Conservation (phyloP, 2,113 vertebrate species). For the Diadophis punctatus region DNA sequence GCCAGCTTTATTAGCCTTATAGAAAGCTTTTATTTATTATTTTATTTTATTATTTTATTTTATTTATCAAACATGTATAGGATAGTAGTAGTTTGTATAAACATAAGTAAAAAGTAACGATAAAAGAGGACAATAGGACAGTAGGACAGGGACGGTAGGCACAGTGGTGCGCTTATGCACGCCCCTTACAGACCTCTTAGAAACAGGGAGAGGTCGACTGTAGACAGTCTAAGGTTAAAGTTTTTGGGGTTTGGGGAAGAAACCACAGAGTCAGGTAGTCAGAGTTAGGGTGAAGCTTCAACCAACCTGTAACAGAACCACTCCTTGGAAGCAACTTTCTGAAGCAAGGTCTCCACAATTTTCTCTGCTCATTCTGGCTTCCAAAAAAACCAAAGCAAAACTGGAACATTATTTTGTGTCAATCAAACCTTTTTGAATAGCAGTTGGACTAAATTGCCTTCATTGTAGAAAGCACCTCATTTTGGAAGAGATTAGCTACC, state of each 20-base stretch:
- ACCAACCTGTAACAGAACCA: neutral
- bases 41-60: too few species aligned
- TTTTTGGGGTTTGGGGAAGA: too few species aligned
- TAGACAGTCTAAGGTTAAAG: too few species aligned
- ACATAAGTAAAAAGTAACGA: too few species aligned
- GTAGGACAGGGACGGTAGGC: too few species aligned
- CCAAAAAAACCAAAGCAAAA: neutral
- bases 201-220: too few species aligned
- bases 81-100: too few species aligned
- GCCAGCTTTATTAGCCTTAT: neutral
- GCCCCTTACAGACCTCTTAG: too few species aligned
- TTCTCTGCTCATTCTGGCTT: neutral
- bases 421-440: neutral
- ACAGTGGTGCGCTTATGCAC: too few species aligned
- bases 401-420: neutral
- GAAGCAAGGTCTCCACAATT: neutral
- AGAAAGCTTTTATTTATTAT: neutral
- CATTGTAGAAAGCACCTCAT: neutral
- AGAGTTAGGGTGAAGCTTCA: neutral
- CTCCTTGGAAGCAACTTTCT: neutral
- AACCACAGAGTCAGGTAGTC: too few species aligned
- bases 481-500: neutral
- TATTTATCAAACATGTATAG: too few species aligned
- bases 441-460: neutral
- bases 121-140: too few species aligned